Evolutionary conservation across 2,888 invertebrate genomes (phyloP), one percentile per base, ranked within the genome.

Genomic region (Eupithecia exiguata): DNA sequence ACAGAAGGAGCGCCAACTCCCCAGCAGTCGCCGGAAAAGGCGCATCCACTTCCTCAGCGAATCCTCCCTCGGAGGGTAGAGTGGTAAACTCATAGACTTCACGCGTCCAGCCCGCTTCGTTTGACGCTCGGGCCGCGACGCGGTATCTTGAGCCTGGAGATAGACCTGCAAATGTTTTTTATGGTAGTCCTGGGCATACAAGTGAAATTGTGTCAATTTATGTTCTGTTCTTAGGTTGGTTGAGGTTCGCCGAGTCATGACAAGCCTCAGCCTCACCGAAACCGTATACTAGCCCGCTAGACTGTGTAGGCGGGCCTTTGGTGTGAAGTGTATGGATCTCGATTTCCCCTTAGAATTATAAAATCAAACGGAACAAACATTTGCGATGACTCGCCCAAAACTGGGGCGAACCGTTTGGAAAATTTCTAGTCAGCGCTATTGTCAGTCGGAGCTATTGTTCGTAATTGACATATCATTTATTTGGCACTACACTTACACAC

Each of bases 61-160:
- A 88, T 35, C 92, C 91, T 18, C 96, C 96, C 79, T 95, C 95
- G 0, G 95, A 84, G 30, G 93, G 94, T 38, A 92, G 89, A 43
- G 96, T 96, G 65, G 95, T 94, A 82, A 96, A 95, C 84, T 96
- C 95, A 82, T 95, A 96, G 70, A 95, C 95, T 78, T 95, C 95
- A 0, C 95, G 92, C 68, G 95, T 95, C 91, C 95, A 95, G 0
- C 95, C 96, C 9, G 96, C 96, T 84, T 96, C 96, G 84, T 95
- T 96, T 10, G 95, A 94, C 38, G 95, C 96, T 0, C 95, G 94
- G 62, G 96, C 95, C 65, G 95, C 95, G 43, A 96, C 91, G 70
- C 96, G 95, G 85, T 95, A 96, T 86, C 96, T 94, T 66, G 95
- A 95, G 1, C 96, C 95, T 16, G 95, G 95, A 18, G 91, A 87